Conservation (phyloP, 1,140 invertebrate genomes). For the Drosophila carrolli region DNA sequence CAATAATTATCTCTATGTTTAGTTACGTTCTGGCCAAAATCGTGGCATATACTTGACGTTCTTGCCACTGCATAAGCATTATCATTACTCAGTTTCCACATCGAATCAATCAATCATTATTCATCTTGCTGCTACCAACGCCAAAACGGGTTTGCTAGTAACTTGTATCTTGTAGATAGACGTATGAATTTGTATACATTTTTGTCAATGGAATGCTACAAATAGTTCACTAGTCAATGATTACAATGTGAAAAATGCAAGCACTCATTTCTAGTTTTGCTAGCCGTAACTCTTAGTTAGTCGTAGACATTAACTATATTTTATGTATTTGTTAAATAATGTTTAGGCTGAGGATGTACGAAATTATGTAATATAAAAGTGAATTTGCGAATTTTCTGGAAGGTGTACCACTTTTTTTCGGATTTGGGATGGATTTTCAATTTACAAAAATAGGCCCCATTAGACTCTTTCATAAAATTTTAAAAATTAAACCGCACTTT, state of each 20-base stretch:
- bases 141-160: constrained; percentile 75
- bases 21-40: constrained; percentile 69
- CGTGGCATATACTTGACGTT: constrained; percentile 66
- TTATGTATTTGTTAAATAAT: constrained; percentile 44
- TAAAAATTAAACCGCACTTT: not conserved
- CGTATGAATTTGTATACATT: constrained; percentile 22
- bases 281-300: constrained; percentile 33
- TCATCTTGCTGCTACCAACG: constrained; percentile 58
- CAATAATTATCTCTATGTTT: constrained; percentile 31
- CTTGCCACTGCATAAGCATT: constrained; percentile 49
- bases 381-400: not conserved
- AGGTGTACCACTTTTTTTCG: not conserved
- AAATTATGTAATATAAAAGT: constrained; percentile 39
- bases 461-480: not conserved
- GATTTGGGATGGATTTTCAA: too few relatives aligned
- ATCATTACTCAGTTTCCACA: constrained; percentile 28
- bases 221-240: constrained; percentile 82
- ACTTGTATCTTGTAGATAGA: constrained; percentile 43
- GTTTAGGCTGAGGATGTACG: constrained; percentile 60
- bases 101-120: constrained; percentile 40
- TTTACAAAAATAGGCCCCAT: too few relatives aligned
- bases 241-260: constrained; percentile 81
- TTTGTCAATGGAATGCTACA: constrained; percentile 57
- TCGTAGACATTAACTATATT: constrained; percentile 33
- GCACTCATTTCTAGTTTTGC: constrained; percentile 71